Evolutionary conservation across 2,797 vertebrate species (phyloP), one percentile per base, ranked within the genome.

Genomic region (Oreochromis grahami): DNA sequence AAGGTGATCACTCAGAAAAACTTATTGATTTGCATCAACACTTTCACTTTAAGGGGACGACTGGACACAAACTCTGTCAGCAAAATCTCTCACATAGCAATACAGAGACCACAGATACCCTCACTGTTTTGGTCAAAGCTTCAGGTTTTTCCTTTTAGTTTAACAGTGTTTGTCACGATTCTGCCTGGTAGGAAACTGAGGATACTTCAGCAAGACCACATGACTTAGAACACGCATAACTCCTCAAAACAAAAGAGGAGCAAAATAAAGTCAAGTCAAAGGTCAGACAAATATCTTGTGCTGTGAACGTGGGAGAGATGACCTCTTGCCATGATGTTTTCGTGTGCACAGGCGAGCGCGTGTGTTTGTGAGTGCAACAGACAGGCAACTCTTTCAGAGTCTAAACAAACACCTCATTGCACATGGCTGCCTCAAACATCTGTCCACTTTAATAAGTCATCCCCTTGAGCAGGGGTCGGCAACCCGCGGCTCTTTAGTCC

Each of bases 391-490:
- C 48, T 43, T 78, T 82, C 45, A 86, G 50, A 84, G 78, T 84
- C 78, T 43, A 81, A 89, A 84, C 82, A 86, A 91, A 90, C 86
- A 84, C 43, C 58, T 81, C 83, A 41, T 2, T 83, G 86, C 85
- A 83, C 85, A 85, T 58, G 88, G 26, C 85, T 86, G 90, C 87
- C 70, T 86, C 86, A 68, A 87, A 92, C 86, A 87, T 91, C 87
- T 92, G 90, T 86, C 83, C 48, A 50, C 82, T 88, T 87, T 80
- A 79, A 87, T 89, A 85, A 89, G 83, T 90, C 58, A 32, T 36
- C 65, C 68, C 50, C 68, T 53, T 13, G 21, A 80, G 80, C n/a
- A n/a, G n/a, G n/a, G n/a, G n/a, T n/a, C n/a, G n/a, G n/a, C n/a
- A n/a, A n/a, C n/a, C n/a, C n/a, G n/a, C n/a, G n/a, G n/a, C n/a